Evolutionary conservation across 1,140 invertebrate species (phyloP).

Genomic region (Potamilus streckersoni): DNA sequence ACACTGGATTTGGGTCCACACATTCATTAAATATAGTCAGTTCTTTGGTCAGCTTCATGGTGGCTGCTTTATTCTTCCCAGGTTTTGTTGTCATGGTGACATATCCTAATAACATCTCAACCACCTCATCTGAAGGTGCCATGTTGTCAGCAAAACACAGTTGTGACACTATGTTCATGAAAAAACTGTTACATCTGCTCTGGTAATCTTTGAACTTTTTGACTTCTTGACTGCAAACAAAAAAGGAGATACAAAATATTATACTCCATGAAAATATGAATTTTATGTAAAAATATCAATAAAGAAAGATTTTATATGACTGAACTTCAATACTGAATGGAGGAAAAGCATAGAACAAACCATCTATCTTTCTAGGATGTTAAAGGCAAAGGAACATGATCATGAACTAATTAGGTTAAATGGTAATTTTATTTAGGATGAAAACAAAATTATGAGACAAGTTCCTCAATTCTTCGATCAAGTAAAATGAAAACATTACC

Average conservation of each 20-base stretch:
- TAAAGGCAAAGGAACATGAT: too few species aligned
- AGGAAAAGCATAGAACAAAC: neutral
- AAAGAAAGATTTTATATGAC: neutral
- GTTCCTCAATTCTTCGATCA: too few species aligned
- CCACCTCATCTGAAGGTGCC: conserved; percentile 46
- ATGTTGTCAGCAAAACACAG: conserved; percentile 52
- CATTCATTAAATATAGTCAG: conserved; percentile 47
- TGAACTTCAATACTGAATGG: neutral
- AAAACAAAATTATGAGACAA: too few species aligned
- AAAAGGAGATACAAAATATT: neutral
- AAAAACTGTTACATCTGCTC: conserved; percentile 50
- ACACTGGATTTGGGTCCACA: conserved; percentile 57
- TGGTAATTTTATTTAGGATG: too few species aligned
- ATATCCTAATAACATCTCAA: conserved; percentile 49
- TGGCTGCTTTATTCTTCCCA: conserved; percentile 4
- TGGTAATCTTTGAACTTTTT: conserved; percentile 25
- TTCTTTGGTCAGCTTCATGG: conserved; percentile 35
- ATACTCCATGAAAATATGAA: neutral
- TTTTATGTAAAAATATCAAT: neutral
- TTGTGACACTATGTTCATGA: conserved; percentile 53
- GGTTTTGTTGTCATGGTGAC: conserved; percentile 32
- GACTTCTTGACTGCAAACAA: conserved; percentile 20
- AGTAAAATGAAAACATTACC: too few species aligned
- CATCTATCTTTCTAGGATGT: too few species aligned
- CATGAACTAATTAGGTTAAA: too few species aligned